phyloP scores from a whole-genome alignment of 1,140 invertebrate species.

The Drosophila bipectinata region DNA sequence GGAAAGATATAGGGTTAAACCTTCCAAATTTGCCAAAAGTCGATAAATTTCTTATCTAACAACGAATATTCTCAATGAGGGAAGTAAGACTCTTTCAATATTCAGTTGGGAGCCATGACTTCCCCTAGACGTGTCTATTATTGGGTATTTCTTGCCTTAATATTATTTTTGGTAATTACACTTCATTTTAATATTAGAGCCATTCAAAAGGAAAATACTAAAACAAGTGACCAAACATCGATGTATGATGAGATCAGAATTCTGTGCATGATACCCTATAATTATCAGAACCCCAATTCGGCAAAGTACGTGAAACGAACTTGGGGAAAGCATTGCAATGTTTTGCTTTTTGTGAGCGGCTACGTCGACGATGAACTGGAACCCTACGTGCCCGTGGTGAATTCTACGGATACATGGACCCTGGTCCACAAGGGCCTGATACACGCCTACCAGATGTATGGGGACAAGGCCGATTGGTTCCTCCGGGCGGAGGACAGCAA shows the following conservation, averaged over 20 bases:
- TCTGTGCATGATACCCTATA: constrained; percentile 49
- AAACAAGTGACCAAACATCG: too few relatives aligned
- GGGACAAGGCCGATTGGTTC: constrained; percentile 42
- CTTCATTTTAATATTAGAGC: constrained; percentile 11
- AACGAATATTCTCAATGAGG: neutral
- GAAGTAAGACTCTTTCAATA: neutral
- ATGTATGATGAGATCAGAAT: constrained; percentile 31
- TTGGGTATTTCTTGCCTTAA: constrained; percentile 20
- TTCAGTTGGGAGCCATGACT: constrained; percentile 36
- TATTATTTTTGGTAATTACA: constrained; percentile 11
- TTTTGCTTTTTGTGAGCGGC: constrained; percentile 44
- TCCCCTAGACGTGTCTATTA: constrained; percentile 28
- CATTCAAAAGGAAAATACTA: neutral
- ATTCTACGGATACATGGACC: constrained; percentile 42
- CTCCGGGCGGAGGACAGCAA: constrained; percentile 46
- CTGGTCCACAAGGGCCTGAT: constrained; percentile 35
- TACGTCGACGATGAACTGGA: constrained; percentile 39
- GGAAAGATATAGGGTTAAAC: constrained; percentile 11
- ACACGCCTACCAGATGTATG: constrained; percentile 30
- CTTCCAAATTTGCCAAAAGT: constrained; percentile 1
- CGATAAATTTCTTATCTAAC: constrained; percentile 44
- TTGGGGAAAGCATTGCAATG: constrained; percentile 49
- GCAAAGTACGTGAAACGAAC: constrained; percentile 50
- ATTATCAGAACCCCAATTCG: constrained; percentile 9
- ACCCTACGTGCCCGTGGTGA: constrained; percentile 36